These are phyloP conservation scores for Drosophila sordidula DNA, from an alignment of 2,888 invertebrate species.

Conservation along the genomic window DNA sequence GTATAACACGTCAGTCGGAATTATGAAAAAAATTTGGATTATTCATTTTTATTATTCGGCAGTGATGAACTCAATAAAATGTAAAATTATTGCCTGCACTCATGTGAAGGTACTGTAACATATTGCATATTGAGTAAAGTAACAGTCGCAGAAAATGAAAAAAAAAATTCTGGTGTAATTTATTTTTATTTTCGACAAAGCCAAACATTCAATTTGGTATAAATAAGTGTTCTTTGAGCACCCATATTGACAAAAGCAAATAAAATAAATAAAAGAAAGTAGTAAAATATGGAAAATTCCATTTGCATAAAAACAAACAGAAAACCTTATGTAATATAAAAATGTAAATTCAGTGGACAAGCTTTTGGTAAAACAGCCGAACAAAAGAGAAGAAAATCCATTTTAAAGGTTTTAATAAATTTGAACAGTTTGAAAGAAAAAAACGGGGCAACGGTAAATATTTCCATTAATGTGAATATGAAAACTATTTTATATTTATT, in stretches of 20 bases:
- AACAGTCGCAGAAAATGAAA: neutral
- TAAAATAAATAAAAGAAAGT: conserved; percentile 17
- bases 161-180: neutral
- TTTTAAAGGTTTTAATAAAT: conserved; percentile 29
- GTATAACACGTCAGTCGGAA: neutral
- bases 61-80: neutral
- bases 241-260: conserved; percentile 16
- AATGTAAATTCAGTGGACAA: conserved; percentile 30
- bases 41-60: neutral
- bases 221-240: neutral
- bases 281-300: conserved; percentile 23
- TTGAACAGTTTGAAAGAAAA: conserved; percentile 7
- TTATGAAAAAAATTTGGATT: neutral
- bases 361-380: conserved; percentile 16
- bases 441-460: conserved; percentile 3
- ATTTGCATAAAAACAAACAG: conserved; percentile 63
- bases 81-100: neutral
- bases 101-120: too few relatives aligned
- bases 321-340: conserved; percentile 5
- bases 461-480: conserved; percentile 32
- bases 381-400: conserved; percentile 13
- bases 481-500: conserved; percentile 54
- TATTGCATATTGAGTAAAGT: neutral
- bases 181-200: neutral
- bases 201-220: neutral